Percentiles rank a stretch among this genome's conserved stretches.
These are phyloP conservation scores for Drosophila setosimentum DNA, from an alignment of 2,888 invertebrate genomes.

Conservation along the genomic window DNA sequence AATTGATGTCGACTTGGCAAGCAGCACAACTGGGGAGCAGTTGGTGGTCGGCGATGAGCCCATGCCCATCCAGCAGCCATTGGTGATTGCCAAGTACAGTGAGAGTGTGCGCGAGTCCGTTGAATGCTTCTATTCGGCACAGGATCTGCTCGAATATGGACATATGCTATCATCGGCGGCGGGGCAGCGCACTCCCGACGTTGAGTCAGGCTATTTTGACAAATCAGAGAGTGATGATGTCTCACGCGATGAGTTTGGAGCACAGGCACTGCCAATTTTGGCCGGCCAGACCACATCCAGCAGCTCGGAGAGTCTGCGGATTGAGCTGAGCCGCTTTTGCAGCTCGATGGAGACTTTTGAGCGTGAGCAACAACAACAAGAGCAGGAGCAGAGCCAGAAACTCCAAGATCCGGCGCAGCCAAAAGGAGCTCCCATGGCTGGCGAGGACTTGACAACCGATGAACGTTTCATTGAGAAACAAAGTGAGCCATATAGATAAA, in stretches of 20 bases:
- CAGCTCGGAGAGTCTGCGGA: conserved; percentile 74
- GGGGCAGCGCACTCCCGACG: conserved; percentile 76
- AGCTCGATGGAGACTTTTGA: conserved; percentile 70
- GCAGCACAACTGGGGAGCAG: conserved; percentile 24
- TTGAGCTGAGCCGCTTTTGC: conserved; percentile 76
- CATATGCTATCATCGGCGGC: conserved; percentile 62
- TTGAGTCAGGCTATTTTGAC: conserved; percentile 81
- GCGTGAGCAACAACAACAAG: conserved; percentile 31
- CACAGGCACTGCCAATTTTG: conserved; percentile 23
- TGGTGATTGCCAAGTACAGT: conserved; percentile 22
- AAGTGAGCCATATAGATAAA: conserved; percentile 49
- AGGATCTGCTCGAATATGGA: conserved; percentile 79
- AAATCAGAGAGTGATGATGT: conserved; percentile 80
- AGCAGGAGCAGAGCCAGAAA: background rate
- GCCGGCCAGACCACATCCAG: conserved; percentile 21
- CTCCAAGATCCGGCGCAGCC: background rate
- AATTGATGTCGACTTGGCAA: conserved; percentile 48
- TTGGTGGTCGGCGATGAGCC: conserved; percentile 5
- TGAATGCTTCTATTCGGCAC: conserved; percentile 80
- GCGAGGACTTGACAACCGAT: background rate
- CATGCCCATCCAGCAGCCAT: background rate
- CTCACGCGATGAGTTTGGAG: conserved; percentile 77
- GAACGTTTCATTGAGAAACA: conserved; percentile 37
- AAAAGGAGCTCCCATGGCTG: background rate
- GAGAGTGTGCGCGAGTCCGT: conserved; percentile 75